Evolutionary conservation across 2,888 invertebrate genomes (phyloP).

Genomic region (Cataglyphis rosenhaueri): DNA sequence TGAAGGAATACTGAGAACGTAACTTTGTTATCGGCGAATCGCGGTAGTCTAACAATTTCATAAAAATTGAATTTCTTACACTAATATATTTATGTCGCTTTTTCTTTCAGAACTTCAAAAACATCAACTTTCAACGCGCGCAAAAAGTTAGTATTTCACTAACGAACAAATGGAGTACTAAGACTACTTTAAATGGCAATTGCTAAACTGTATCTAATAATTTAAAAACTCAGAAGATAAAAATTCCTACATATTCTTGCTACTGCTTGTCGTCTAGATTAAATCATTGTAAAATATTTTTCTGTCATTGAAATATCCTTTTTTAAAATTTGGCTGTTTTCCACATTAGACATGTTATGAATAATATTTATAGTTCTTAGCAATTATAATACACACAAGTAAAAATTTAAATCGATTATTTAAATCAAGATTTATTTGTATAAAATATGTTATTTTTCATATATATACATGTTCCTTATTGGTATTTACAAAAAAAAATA

Average conservation of each 20-base stretch:
- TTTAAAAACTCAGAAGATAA: slow-evolving; percentile 69
- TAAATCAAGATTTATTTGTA: not conserved
- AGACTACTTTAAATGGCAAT: slow-evolving; percentile 44
- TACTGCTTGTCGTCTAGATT: not conserved
- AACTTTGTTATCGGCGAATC: slow-evolving; percentile 19
- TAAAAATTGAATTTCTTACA: not conserved
- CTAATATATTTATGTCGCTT: not conserved
- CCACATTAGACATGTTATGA: not conserved
- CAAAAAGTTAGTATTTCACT: slow-evolving; percentile 17
- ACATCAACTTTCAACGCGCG: not conserved
- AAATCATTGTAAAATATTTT: not conserved
- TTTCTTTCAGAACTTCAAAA: not conserved
- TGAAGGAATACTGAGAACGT: not conserved
- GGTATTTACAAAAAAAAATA: not conserved
- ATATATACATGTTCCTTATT: not conserved
- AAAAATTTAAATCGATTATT: not conserved
- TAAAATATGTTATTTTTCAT: not conserved
- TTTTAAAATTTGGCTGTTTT: not conserved
- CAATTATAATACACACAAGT: not conserved
- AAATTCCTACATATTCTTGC: not conserved
- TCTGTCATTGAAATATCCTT: not conserved
- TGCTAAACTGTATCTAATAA: slow-evolving; percentile 76
- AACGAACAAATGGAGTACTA: slow-evolving; percentile 22
- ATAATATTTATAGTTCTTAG: not conserved
- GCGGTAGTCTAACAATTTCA: not conserved